Base-by-base conservation (phyloP, 2,113 vertebrate genomes). In the Psammodynastes pulverulentus region DNA sequence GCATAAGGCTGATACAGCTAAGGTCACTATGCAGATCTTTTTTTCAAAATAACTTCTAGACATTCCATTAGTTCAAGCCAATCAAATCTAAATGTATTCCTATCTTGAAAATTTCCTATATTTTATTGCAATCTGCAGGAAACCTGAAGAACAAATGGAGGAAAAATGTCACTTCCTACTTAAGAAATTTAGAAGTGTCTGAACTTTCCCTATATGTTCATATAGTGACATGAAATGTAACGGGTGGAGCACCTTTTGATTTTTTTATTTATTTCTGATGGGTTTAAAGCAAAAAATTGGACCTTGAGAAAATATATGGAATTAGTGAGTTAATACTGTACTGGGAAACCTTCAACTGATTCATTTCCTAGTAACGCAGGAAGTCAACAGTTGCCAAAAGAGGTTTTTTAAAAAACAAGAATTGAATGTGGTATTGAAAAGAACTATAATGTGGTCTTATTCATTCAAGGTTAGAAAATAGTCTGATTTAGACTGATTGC, bases 161-260 rank as follows among this genome's bases (percentile, higher is more conserved):
- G 99, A 99, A 99, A 98, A 97, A 97, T 97, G 98, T 97, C 96
- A 97, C 98, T 98, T 98, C 98, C 98, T 97, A 93, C 34, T 94
- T 88, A 95, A 91, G 94, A 95, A 91, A 91, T 94, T 90, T 92
- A 23, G 88, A 91, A 86, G 89, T 94, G 89, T 89, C 67, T 87
- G 67, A 67, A 90, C 95, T 96, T 95, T 94, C 95, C 93, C 90
- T 56, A 2, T 90, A 91, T 1, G 0, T 94, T 93, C 92, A 58
- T 29, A 93, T 91, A 94, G 9, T 88, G 19, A 72, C 67, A 95
- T 56, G 29, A 86, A 94, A 90, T 58, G 89, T 94, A 97, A 93
- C 92, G 95, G 96, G 94, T 92, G 96, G 96, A 95, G 91, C 94
- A 24, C 45, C 53, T 49, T 91, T 53, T 26, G 89, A 84, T 91